Evolutionary conservation across 2,113 vertebrate genomes (phyloP), one percentile per base, ranked within the genome.

Genomic region (Urocitellus parryii): DNA sequence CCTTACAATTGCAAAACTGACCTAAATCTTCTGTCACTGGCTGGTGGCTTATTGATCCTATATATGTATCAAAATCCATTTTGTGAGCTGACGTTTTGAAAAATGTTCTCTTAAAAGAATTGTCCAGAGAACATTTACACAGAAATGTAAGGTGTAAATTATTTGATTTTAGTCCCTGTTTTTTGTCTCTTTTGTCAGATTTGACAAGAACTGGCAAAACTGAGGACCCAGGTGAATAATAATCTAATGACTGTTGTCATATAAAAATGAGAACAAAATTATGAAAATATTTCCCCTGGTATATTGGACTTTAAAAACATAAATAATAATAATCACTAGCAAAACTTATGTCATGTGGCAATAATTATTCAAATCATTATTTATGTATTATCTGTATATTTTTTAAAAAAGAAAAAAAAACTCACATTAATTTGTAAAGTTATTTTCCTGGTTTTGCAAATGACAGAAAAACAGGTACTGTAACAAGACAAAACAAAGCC

Each of bases 141-240:
- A 73, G 29, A 72, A 25, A 2, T 22, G 0, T 25, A 80, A 45
- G 16, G 24, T 72, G 14, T 10, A 77, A 67, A 80, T 32, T 4
- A 25, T 87, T 70, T 61, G 2, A 4, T 76, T 90, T 67, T 93
- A 93, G 53, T 65, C 45, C 72, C 27, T 90, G 45, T 87, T 42
- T 45, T 24, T 56, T 90, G 37, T 8, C 27, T 16, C 53, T 88
- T 91, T 79, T n/a, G 13, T 90, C 79, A 80, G 13, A 73, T 68
- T 94, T 95, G 29, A 27, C 3, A 88, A 61, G 22, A 77, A 92
- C 13, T 90, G 22, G 58, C 67, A 65, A 88, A 96, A 73, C 22
- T 61, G 22, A 93, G 34, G 45, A 27, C 27, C 32, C 11, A 63
- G 5, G 17, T 72, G 39, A 79, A 51, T 39, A 8, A 58, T 45